These are phyloP conservation scores for Disparrhopalites patrizii DNA, from an alignment of 2,888 invertebrate genomes.

Conservation along the genomic window DNA sequence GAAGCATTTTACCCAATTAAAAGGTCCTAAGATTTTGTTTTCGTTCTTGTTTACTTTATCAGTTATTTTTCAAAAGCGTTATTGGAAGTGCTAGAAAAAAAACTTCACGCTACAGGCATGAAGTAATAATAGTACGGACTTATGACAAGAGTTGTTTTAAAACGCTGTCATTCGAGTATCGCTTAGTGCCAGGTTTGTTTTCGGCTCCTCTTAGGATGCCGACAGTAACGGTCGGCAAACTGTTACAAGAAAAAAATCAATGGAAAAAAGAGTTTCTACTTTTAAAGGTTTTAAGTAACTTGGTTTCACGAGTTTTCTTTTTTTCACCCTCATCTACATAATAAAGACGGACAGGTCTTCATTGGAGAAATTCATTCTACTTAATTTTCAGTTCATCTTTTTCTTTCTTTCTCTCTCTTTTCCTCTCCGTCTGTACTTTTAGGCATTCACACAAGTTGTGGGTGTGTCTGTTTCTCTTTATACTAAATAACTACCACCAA, in stretches of 20 bases:
- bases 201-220: too few species aligned
- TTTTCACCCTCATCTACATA: conserved; percentile 15
- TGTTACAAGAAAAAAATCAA: too few species aligned
- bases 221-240: neutral
- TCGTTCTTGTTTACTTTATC: too few species aligned
- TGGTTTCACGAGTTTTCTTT: neutral
- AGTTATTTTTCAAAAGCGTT: too few species aligned
- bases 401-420: too few species aligned
- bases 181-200: too few species aligned
- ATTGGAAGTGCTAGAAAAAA: too few species aligned
- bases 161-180: too few species aligned
- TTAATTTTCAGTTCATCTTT: conserved; percentile 22
- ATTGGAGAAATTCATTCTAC: conserved; percentile 16
- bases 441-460: conserved; percentile 7
- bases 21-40: too few species aligned
- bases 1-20: too few species aligned
- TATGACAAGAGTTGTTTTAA: neutral
- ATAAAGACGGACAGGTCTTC: conserved; percentile 21
- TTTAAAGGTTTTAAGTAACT: neutral
- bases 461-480: conserved; percentile 7
- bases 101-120: too few species aligned
- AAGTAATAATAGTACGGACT: neutral
- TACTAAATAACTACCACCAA: neutral
- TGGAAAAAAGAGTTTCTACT: neutral
- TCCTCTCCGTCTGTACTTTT: too few species aligned